Evolutionary conservation across 2,113 vertebrate genomes (phyloP).

Genomic region (Microcebus lehilahytsara): DNA sequence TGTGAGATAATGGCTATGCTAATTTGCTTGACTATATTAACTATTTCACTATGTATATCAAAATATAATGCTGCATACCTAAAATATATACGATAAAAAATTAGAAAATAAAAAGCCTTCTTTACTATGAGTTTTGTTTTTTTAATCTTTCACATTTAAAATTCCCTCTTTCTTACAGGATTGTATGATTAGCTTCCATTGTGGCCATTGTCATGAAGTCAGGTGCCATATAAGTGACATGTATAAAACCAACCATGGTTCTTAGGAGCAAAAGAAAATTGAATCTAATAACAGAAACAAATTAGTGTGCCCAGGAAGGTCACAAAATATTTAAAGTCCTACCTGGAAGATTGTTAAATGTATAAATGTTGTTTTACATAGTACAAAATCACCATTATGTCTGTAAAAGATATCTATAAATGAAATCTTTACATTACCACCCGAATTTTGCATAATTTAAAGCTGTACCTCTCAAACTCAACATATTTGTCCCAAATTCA

Average conservation of each 20-base stretch:
- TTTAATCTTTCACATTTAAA: neutral
- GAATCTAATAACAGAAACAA: conserved; percentile 19
- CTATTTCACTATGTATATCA: neutral
- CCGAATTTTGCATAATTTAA: neutral
- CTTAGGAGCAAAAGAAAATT: neutral
- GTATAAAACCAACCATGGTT: neutral
- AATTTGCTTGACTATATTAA: neutral
- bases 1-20: neutral
- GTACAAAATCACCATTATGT: neutral
- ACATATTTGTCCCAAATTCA: neutral
- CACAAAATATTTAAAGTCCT: neutral
- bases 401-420: neutral
- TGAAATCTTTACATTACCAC: neutral
- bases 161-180: neutral
- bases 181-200: neutral
- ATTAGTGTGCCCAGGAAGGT: neutral
- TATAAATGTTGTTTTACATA: neutral
- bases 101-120: neutral
- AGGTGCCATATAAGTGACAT: neutral
- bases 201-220: neutral
- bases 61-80: neutral
- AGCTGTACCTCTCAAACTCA: neutral
- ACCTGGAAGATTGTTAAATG: neutral
- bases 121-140: neutral
- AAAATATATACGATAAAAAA: neutral